Conservation (phyloP, 2,797 vertebrate genomes). For the Decapterus maruadsi region DNA sequence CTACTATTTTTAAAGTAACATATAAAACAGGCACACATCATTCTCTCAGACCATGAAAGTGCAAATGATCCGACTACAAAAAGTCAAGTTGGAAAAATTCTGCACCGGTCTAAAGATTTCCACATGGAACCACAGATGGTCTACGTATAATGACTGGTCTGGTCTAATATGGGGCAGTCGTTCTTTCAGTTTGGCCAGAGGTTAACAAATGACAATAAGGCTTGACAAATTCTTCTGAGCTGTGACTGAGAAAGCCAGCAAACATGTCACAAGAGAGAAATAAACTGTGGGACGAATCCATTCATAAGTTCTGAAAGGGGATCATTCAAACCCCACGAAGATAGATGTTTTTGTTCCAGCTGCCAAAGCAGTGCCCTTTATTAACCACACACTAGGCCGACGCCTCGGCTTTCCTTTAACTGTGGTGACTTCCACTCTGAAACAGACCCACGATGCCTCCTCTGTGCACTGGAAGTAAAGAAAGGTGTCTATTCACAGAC, state of each 20-base stretch:
- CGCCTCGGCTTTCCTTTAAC: conserved; percentile 18
- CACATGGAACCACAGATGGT: conserved; percentile 47
- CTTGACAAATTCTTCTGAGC: conserved; percentile 30
- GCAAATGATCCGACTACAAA: conserved; percentile 39
- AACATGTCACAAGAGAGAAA: conserved; percentile 45
- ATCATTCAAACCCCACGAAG: conserved; percentile 24
- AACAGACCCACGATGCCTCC: conserved; percentile 21
- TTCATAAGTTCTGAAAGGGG: conserved; percentile 39
- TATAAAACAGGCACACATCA: conserved; percentile 71
- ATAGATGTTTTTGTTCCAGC: conserved; percentile 19
- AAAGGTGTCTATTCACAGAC: conserved; percentile 59
- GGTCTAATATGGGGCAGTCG: conserved; percentile 34
- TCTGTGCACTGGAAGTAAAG: conserved; percentile 14
- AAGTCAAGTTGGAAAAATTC: conserved; percentile 57
- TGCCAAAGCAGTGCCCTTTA: conserved; percentile 50
- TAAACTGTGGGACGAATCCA: conserved; percentile 27
- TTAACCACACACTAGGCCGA: conserved; percentile 34
- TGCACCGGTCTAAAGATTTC: conserved; percentile 45
- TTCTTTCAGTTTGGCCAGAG: conserved; percentile 13
- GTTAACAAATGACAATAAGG: conserved; percentile 28
- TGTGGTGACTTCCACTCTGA: conserved; percentile 57
- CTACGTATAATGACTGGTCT: conserved; percentile 34
- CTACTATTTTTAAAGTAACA: conserved; percentile 81
- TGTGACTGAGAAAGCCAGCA: conserved; percentile 32
- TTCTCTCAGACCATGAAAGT: conserved; percentile 58